Evolutionary conservation across 1,140 invertebrate species (phyloP).

Genomic region (Drosophila lini): DNA sequence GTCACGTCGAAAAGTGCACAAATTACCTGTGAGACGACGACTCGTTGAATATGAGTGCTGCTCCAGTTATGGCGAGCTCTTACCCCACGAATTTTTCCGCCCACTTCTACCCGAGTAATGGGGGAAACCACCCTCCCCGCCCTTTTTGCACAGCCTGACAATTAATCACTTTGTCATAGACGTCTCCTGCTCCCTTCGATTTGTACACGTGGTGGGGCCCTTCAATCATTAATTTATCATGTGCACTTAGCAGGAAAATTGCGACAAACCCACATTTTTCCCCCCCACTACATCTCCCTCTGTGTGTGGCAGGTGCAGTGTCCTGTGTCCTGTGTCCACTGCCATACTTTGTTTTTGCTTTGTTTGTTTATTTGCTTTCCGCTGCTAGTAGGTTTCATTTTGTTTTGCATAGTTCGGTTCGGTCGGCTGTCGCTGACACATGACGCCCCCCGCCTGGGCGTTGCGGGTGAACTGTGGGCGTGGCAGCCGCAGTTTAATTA

Average conservation of each 20-base stretch:
- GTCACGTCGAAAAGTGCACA: conserved; percentile 51
- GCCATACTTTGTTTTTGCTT: conserved; percentile 25
- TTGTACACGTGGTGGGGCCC: conserved; percentile 12
- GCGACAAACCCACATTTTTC: conserved; percentile 34
- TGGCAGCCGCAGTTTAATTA: conserved; percentile 51
- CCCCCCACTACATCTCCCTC: not conserved
- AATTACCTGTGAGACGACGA: conserved; percentile 26
- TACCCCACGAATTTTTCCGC: not conserved
- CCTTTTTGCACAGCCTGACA: conserved; percentile 41
- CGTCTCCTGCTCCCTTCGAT: conserved; percentile 16
- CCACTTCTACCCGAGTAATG: not conserved
- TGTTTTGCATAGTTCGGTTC: conserved; percentile 42
- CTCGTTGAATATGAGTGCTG: conserved; percentile 38
- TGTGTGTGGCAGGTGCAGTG: conserved; percentile 51
- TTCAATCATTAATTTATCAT: conserved; percentile 76
- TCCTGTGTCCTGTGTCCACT: conserved; percentile 20
- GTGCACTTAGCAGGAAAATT: conserved; percentile 75
- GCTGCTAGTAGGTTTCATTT: conserved; percentile 45
- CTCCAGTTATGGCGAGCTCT: conserved; percentile 28
- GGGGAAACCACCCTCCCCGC: not conserved
- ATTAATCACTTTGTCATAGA: conserved; percentile 75
- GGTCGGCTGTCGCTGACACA: conserved; percentile 32
- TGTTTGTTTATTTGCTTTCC: conserved; percentile 39
- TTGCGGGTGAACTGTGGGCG: conserved; percentile 9
- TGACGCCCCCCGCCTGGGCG: conserved; percentile 35